Base-by-base conservation (phyloP, 1,140 invertebrate genomes). In the Holcopasites calliopsidis region DNA sequence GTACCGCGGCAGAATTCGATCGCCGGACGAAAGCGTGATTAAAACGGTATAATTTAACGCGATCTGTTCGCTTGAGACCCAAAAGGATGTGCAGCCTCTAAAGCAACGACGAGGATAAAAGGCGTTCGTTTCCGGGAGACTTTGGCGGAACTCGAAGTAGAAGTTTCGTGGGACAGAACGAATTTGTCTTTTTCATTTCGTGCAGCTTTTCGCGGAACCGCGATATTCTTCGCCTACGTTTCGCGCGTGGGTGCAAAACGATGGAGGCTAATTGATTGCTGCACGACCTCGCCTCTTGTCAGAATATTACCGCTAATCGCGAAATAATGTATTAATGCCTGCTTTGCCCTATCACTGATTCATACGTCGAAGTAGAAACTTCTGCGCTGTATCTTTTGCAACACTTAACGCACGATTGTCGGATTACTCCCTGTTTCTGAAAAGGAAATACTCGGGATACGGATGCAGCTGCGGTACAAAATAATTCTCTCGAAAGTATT, bases 161-260 rank as follows among this genome's bases (percentile, higher is more conserved):
- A 1, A 13, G 13, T 52, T 33, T 2, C 42, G 6, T 4, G 18
- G 21, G 5, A 13, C 8, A 6, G 35, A n/a, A n/a, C n/a, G n/a
- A n/a, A n/a, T 60, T 60, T 40, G 4, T 4, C n/a, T 26, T 6
- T 3, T 5, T 16, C 13, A 8, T n/a, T 44, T 65, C 21, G 10
- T n/a, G 21, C 35, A 52, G 11, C 38, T 4, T n/a, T 62, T 11
- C 60, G 49, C n/a, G 38, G 26, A 21, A 55, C 21, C 42, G 40
- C 35, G 54, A 73, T 55, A 44, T 65, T 47, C 28, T 1, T 16
- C 71, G 61, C 38, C 61, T 54, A 66, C 50, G 61, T 65, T 38
- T 38, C 1, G 21, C 61, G 50, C 61, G 61, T 73, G 55, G 71
- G 61, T 65, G 61, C 31, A 47, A 55, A 44, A 38, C 61, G 49